Evolutionary conservation across 2,113 vertebrate genomes (phyloP).

Genomic region (Epinephelus lanceolatus): DNA sequence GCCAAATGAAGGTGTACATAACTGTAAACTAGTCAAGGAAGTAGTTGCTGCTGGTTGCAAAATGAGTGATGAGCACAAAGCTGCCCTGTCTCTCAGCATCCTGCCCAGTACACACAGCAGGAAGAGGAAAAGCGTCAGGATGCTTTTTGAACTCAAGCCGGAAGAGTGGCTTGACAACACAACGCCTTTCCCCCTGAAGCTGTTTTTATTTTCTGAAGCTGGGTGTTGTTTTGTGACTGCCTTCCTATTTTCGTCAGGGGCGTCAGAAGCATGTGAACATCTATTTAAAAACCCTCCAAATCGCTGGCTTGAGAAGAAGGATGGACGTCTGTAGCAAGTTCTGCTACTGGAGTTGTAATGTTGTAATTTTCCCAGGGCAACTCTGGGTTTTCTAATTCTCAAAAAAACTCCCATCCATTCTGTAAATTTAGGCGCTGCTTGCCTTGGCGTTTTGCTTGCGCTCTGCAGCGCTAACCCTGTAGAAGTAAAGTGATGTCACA

Average conservation of each 20-base stretch:
- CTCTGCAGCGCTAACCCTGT: conserved; percentile 13
- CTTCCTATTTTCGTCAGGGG: conserved; percentile 53
- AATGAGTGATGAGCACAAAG: conserved; percentile 33
- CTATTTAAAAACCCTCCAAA: conserved; percentile 29
- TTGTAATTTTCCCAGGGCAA: conserved; percentile 16
- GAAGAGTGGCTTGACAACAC: conserved; percentile 46
- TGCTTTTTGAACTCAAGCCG: conserved; percentile 56
- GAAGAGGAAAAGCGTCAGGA: conserved; percentile 70
- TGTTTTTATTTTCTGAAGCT: conserved; percentile 37
- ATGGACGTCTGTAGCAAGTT: not conserved
- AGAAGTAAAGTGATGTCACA: conserved; percentile 77
- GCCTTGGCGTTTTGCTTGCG: conserved; percentile 11
- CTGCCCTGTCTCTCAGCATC: conserved; percentile 47
- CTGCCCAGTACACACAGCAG: conserved; percentile 60
- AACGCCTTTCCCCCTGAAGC: conserved; percentile 6
- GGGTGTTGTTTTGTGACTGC: conserved; percentile 45
- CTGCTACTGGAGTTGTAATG: not conserved
- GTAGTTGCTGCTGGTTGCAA: conserved; percentile 1
- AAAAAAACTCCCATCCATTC: conserved; percentile 1
- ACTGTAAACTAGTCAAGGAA: conserved; percentile 13
- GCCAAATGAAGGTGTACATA: not conserved
- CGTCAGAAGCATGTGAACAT: conserved; percentile 31
- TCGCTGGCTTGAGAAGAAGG: not conserved
- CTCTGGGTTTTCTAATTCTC: conserved; percentile 17
- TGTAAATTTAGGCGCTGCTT: conserved; percentile 28